Conservation (phyloP, 2,888 invertebrate genomes). For the Xestoiulus laeticollis region DNA sequence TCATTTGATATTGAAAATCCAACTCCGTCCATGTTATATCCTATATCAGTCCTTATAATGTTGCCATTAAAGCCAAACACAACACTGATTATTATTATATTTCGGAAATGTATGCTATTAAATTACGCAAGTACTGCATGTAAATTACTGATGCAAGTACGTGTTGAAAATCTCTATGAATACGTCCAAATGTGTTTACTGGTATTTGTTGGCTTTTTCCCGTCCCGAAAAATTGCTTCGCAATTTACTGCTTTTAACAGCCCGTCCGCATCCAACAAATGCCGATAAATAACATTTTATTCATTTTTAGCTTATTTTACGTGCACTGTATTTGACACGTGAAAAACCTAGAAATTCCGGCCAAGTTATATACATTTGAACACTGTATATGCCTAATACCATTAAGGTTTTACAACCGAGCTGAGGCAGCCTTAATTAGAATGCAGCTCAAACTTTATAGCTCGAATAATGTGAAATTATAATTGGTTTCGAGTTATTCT, state of each 20-base stretch:
- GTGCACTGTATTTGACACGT: neutral
- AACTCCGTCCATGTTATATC: constrained; percentile 39
- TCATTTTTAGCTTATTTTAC: neutral
- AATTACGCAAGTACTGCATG: neutral
- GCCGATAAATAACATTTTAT: neutral
- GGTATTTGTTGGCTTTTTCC: constrained; percentile 15
- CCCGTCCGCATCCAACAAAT: constrained; percentile 34
- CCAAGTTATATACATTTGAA: neutral
- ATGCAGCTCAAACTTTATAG: neutral
- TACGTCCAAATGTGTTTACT: constrained; percentile 23
- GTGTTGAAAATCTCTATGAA: neutral
- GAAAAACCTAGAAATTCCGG: neutral
- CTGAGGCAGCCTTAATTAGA: constrained; percentile 11
- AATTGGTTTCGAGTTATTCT: too few relatives aligned
- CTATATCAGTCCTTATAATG: neutral
- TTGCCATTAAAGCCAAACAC: neutral
- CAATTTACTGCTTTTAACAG: neutral
- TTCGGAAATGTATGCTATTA: neutral
- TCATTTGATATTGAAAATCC: neutral
- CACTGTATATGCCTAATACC: neutral
- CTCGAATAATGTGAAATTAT: neutral
- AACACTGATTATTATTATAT: neutral
- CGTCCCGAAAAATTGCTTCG: constrained; percentile 28
- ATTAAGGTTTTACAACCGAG: neutral
- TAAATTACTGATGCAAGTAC: neutral